Evolutionary conservation across 2,888 invertebrate species (phyloP), one percentile per base, ranked within the genome.

Genomic region (Rotaria sp.): DNA sequence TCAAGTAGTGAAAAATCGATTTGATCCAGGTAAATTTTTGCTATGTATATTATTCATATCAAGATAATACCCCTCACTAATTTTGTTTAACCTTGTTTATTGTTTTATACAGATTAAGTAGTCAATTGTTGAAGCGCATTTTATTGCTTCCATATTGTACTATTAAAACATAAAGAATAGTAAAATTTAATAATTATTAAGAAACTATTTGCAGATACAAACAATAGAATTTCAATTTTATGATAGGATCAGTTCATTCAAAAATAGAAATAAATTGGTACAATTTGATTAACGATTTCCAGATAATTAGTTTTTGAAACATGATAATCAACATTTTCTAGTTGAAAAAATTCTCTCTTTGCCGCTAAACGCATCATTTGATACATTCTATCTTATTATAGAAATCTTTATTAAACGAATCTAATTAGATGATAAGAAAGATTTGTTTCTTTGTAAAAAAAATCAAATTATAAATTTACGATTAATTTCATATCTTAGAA

Each of bases 1-100:
- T 80, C 80, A 80, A 45, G 45, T 80, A 1, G 21, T 80, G 26
- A 80, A 80, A 80, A 80, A 80, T 45, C 80, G 45, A 45, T 45
- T 13, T 45, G 80, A 80, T 80, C 45, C 45, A n/a, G 80, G 80
- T 80, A 30, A 67, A 18, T 7, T 67, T 35, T 30, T 59, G n/a
- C n/a, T n/a, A n/a, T n/a, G n/a, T n/a, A n/a, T n/a, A 57, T 57
- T 24, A 57, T 57, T 57, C 7, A 10, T 57, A 24, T 59, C 2
- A 30, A n/a, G 59, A 59, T 30, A 84, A 84, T 1, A 84, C 10
- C 35, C n/a, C 13, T 30, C 5, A 8, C 7, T 24, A 5, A 24
- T 24, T 21, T 26, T 45, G 4, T 3, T 55, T n/a, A 59, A n/a
- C 13, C 59, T n/a, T 59, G 59, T 13, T 30, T 11, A 26, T 55